These are phyloP conservation scores for Edolisoma coerulescens DNA, from an alignment of 2,113 vertebrate species.

Conservation along the genomic window DNA sequence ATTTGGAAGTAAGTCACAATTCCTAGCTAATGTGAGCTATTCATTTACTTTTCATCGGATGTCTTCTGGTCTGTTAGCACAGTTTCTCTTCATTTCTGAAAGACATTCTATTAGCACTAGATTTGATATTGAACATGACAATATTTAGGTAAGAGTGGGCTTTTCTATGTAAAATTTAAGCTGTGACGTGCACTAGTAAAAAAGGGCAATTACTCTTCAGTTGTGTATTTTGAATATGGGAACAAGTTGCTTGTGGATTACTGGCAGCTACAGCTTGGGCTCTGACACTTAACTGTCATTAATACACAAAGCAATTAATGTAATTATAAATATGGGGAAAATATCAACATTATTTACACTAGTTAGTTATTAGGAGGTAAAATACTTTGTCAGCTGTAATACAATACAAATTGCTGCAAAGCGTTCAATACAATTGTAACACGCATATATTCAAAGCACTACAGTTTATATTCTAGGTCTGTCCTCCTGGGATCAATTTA, in stretches of 20 bases:
- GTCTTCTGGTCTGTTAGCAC: neutral
- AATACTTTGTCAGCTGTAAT: constrained; percentile 50
- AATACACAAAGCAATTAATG: constrained; percentile 42
- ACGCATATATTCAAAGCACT: neutral
- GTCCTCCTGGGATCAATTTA: constrained; percentile 54
- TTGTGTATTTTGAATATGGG: neutral
- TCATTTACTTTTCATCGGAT: neutral
- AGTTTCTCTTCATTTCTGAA: neutral
- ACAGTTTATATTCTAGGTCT: constrained; percentile 29
- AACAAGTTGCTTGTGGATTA: constrained; percentile 1
- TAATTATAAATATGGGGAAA: constrained; percentile 29
- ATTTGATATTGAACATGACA: neutral
- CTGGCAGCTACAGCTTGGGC: constrained; percentile 16
- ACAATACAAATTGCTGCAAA: constrained; percentile 58
- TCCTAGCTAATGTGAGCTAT: neutral
- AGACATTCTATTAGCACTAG: neutral
- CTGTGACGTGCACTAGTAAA: neutral
- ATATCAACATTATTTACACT: constrained; percentile 8
- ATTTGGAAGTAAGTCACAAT: neutral
- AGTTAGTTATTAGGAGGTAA: constrained; percentile 26
- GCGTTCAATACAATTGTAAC: neutral
- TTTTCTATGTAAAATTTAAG: neutral
- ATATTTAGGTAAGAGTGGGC: neutral
- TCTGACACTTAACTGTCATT: constrained; percentile 18
- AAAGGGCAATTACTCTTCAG: neutral